Base-by-base conservation (phyloP, 2,113 vertebrate species). In the Apodemus sylvaticus region DNA sequence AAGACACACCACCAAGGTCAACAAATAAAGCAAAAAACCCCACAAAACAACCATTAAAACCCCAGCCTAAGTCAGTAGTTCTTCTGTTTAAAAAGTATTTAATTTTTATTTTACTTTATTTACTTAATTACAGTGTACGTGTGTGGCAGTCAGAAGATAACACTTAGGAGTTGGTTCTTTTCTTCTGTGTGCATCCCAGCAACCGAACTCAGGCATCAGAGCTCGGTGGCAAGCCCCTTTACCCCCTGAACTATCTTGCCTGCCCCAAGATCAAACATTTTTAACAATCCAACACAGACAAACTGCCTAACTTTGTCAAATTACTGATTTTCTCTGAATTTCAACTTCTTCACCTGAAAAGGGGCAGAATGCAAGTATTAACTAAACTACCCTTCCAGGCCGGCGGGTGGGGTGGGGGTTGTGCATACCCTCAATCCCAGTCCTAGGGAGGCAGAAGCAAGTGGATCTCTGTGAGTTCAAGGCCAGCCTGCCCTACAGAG, bases 261-360 rank as follows among this genome's bases (percentile, higher is more conserved):
- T 45, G 29, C 7, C 83, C 26, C 58, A 42, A n/a, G 22, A 85
- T 31, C 39, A 90, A 68, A 86, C 34, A 73, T 62, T 87, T 71
- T 94, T 36, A 93, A 34, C 53, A 62, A 13, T 31, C 77, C 85
- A 90, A 51, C 29, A 70, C 34, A 93, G 77, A 82, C 12, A 91
- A 62, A 31, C 64, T 92, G 58, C 53, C 62, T 76, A 92, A 90
- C 68, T 62, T 77, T 66, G 78, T 20, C 48, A 94, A 92, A 31
- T 76, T 71, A 91, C 14, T 92, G 62, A 16, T 29, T 91, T 86
- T 87, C 91, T 93, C 77, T 93, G 60, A 70, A 96, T 87, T 83
- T 96, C 87, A 95, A 74, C 78, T 39, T 79, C 48, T 74, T 95
- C 48, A 62, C 60, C 39, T 93, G 39, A 90, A 92, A 62, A 89